Evolutionary conservation across 2,888 invertebrate species (phyloP).

Genomic region (Malacosoma neustria): DNA sequence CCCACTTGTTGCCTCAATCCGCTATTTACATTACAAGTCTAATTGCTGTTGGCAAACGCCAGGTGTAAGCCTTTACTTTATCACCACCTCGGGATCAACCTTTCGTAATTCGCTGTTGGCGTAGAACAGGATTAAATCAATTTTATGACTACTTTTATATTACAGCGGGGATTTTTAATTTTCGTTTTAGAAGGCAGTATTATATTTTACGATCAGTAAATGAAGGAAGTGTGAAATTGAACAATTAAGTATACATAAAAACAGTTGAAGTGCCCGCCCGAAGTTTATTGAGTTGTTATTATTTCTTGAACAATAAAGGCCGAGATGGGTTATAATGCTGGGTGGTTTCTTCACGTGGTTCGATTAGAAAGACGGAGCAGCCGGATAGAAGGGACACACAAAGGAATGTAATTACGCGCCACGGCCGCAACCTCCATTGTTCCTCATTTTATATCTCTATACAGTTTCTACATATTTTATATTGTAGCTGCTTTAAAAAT

Average conservation of each 20-base stretch:
- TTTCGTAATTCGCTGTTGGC: slow-evolving; percentile 32
- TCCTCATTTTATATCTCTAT: slow-evolving; percentile 22
- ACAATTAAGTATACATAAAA: slow-evolving; percentile 14
- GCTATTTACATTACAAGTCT: slow-evolving; percentile 59
- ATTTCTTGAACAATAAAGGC: slow-evolving; percentile 16
- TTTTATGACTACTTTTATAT: slow-evolving; percentile 9
- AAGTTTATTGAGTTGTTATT: slow-evolving; percentile 19
- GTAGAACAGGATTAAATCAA: slow-evolving; percentile 16
- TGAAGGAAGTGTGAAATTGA: slow-evolving; percentile 3
- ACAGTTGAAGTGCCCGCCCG: slow-evolving; percentile 6
- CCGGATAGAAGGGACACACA: slow-evolving; percentile 29
- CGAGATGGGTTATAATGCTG: slow-evolving; percentile 13
- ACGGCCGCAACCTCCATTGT: slow-evolving; percentile 40
- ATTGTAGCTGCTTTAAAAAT: too few species aligned
- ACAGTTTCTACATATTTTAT: not conserved
- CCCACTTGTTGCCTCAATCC: slow-evolving; percentile 68
- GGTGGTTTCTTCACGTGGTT: slow-evolving; percentile 14
- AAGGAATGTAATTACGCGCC: slow-evolving; percentile 64
- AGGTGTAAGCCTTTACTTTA: slow-evolving; percentile 37
- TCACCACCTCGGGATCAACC: slow-evolving; percentile 30
- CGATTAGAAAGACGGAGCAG: slow-evolving; percentile 15
- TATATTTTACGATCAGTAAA: not conserved
- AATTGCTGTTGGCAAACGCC: slow-evolving; percentile 41
- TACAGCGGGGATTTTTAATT: slow-evolving; percentile 2
- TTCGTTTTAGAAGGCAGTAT: slow-evolving; percentile 3